Evolutionary conservation across 2,888 invertebrate genomes (phyloP).

Genomic region (Tortrix viridana): DNA sequence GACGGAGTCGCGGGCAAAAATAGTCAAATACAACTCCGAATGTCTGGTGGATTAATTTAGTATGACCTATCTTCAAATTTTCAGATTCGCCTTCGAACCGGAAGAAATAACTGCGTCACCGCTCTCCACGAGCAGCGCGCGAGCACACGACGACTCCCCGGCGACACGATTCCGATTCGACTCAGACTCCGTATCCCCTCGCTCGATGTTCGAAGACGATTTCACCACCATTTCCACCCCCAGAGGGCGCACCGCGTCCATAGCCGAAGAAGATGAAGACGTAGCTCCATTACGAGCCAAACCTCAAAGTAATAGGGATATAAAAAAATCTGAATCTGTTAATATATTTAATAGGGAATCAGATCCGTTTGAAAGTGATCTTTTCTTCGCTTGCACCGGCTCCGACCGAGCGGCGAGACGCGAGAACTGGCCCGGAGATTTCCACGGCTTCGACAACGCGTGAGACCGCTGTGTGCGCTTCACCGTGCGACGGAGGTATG

Average conservation of each 20-base stretch:
- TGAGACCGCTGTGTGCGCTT: slow-evolving; percentile 52
- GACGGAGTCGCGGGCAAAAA: too few species aligned
- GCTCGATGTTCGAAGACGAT: slow-evolving; percentile 88
- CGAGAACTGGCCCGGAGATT: slow-evolving; percentile 81
- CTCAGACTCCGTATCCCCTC: slow-evolving; percentile 74
- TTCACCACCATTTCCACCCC: slow-evolving; percentile 81
- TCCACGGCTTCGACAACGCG: slow-evolving; percentile 75
- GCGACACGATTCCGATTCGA: slow-evolving; percentile 73
- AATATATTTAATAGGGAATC: slow-evolving; percentile 94
- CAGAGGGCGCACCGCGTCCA: slow-evolving; percentile 70
- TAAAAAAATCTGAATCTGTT: slow-evolving; percentile 94
- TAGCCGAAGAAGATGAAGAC: slow-evolving; percentile 77
- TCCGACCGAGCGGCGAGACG: slow-evolving; percentile 74
- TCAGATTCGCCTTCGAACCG: slow-evolving; percentile 71
- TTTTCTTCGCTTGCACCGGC: slow-evolving; percentile 89
- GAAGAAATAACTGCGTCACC: slow-evolving; percentile 71
- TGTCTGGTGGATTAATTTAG: background rate
- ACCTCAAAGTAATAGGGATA: slow-evolving; percentile 80
- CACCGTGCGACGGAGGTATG: slow-evolving; percentile 34
- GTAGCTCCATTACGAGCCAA: slow-evolving; percentile 68
- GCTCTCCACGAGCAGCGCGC: slow-evolving; percentile 61
- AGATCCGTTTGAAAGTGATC: slow-evolving; percentile 95
- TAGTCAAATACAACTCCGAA: too few species aligned
- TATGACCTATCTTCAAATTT: slow-evolving; percentile 1
- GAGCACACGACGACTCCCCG: slow-evolving; percentile 64